Percentiles rank a stretch among this genome's conserved stretches.
phyloP scores from a whole-genome alignment of 2,888 invertebrate species.

The Chrysodeixis includens region DNA sequence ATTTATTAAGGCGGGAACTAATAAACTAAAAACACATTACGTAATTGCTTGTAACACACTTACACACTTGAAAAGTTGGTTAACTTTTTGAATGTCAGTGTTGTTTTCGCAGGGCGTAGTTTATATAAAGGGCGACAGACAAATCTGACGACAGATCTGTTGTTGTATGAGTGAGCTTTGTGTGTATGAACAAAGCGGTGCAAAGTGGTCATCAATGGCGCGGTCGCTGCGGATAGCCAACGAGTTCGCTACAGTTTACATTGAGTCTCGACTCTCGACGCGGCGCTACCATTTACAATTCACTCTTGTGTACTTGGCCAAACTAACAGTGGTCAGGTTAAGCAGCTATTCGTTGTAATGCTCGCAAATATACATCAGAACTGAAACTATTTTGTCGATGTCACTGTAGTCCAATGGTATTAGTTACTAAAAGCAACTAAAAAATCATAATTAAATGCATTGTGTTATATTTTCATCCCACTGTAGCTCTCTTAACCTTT shows the following conservation, averaged over 20 bases:
- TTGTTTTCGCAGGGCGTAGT: not conserved
- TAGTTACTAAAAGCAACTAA: too few species aligned
- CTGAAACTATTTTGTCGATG: too few species aligned
- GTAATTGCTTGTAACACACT: slow-evolving; percentile 18
- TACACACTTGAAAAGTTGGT: not conserved
- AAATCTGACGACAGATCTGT: too few species aligned
- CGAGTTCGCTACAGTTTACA: slow-evolving; percentile 34
- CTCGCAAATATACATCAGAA: too few species aligned
- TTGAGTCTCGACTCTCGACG: slow-evolving; percentile 36
- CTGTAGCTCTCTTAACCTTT: too few species aligned
- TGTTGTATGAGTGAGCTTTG: not conserved
- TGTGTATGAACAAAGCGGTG: slow-evolving; percentile 14
- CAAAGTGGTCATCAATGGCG: slow-evolving; percentile 24
- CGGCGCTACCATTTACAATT: slow-evolving; percentile 22
- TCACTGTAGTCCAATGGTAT: too few species aligned
- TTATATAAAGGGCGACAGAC: not conserved
- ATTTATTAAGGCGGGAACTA: slow-evolving; percentile 34
- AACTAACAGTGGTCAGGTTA: slow-evolving; percentile 39
- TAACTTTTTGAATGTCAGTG: not conserved
- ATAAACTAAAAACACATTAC: slow-evolving; percentile 44
- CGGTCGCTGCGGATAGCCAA: slow-evolving; percentile 35
- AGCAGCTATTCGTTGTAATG: too few species aligned
- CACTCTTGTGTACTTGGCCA: slow-evolving; percentile 31
- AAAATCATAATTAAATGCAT: too few species aligned
- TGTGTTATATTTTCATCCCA: too few species aligned